A percentile compares a stretch with the other conserved stretches of the same genome.
These are phyloP conservation scores for Tupaia chinensis DNA, from an alignment of 2,113 vertebrate genomes.

Conservation along the genomic window DNA sequence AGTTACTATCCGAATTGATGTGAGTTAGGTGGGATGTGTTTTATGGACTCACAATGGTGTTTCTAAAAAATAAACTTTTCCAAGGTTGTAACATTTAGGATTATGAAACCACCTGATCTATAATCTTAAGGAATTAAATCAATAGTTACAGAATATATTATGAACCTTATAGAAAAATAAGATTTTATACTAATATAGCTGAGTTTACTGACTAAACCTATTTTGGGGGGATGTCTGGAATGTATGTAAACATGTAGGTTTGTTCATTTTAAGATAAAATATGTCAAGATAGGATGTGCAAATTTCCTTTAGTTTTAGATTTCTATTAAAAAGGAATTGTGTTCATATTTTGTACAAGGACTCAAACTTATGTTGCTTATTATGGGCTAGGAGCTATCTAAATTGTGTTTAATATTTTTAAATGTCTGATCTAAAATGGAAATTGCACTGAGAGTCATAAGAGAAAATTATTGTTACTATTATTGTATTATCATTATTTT, in stretches of 20 bases:
- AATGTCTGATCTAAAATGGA: background rate
- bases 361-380: background rate
- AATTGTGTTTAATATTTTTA: background rate
- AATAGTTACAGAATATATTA: background rate
- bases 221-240: background rate
- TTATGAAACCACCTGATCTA: background rate
- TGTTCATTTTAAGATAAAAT: conserved; percentile 26
- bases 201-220: background rate
- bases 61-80: background rate
- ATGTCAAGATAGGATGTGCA: background rate
- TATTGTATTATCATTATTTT: background rate
- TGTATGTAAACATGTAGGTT: background rate
- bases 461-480: background rate
- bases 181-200: background rate
- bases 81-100: background rate
- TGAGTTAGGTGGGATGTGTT: background rate
- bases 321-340: conserved; percentile 2
- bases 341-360: background rate
- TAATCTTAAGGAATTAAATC: background rate
- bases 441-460: background rate
- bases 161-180: background rate
- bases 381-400: background rate
- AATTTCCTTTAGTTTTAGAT: background rate
- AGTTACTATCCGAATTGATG: background rate
- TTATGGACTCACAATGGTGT: background rate